These are phyloP conservation scores for Speoplatyrhinus poulsoni DNA, from an alignment of 2,113 vertebrate genomes.

Conservation along the genomic window DNA sequence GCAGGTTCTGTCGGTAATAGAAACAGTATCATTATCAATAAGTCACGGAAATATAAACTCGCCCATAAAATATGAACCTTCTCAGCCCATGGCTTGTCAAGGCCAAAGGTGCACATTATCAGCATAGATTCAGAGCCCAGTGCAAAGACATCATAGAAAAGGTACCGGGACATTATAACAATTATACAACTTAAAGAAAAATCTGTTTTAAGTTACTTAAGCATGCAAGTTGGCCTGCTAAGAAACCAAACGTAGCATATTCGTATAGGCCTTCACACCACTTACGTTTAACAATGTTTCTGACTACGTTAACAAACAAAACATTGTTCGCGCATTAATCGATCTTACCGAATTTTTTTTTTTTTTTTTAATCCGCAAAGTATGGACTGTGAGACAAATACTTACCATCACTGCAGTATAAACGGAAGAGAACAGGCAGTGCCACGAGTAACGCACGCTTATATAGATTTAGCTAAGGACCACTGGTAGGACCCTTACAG, in stretches of 20 bases:
- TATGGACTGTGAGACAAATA: not conserved
- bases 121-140: constrained; percentile 54
- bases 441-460: not conserved
- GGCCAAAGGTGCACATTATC: constrained; percentile 54
- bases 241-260: too few relatives aligned
- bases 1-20: not conserved
- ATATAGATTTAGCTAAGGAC: not conserved
- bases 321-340: too few relatives aligned
- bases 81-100: constrained; percentile 50
- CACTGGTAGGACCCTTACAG: not conserved
- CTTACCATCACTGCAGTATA: not conserved
- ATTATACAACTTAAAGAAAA: too few relatives aligned
- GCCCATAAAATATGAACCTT: not conserved
- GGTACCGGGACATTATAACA: too few relatives aligned
- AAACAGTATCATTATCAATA: not conserved
- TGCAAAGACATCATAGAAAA: constrained; percentile 58
- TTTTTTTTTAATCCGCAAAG: too few relatives aligned
- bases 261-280: too few relatives aligned
- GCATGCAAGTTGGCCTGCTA: too few relatives aligned
- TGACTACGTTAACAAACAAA: too few relatives aligned
- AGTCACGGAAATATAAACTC: too few relatives aligned
- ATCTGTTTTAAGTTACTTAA: too few relatives aligned
- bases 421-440: not conserved
- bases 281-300: too few relatives aligned
- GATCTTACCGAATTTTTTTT: too few relatives aligned